Evolutionary conservation across 2,888 invertebrate species (phyloP), one percentile per base, ranked within the genome.

Genomic region (Entomobrya multifasciata): DNA sequence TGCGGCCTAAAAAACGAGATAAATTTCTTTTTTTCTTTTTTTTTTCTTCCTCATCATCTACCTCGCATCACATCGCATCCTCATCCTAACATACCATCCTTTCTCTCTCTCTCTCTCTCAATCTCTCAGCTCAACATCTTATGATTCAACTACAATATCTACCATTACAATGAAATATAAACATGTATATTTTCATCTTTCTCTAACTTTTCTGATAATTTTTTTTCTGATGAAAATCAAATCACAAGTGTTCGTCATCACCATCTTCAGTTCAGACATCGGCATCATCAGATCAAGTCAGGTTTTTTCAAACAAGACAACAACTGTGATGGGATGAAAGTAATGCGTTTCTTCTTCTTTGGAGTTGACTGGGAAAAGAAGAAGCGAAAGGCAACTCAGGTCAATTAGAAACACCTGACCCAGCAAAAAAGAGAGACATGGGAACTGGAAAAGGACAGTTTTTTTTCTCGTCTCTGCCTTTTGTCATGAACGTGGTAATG

Each of bases 361-460:
- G 36, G 36, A 36, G 36, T 36, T 36, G 36, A 36, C 4, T 36
- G 36, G 36, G 4, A n/a, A n/a, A n/a, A n/a, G n/a, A n/a, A n/a
- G 36, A 36, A 36, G 36, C 36, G 6, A 52, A n/a, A 52, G 52
- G 15, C 30, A 36, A 41, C 44, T n/a, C 30, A 79, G 79, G 65
- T 79, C 79, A 79, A 79, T 79, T 79, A 79, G 47, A 65, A 79
- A 79, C 79, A 79, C 65, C 79, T 79, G 79, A 79, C 79, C 79
- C 65, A 41, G 20, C 47, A 72, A 49, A 27, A 72, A 49, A 49
- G 17, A n/a, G 3, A 27, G 4, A 36, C n/a, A 57, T 20, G 25
- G 10, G 10, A 57, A 5, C 5, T 10, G 3, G 11, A 10, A 57
- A 1, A 22, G 25, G 20, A 25, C 25, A 25, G 57, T 25, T 13